These are phyloP conservation scores for Xanthorhoe designata DNA, from an alignment of 2,888 invertebrate genomes.

Conservation along the genomic window DNA sequence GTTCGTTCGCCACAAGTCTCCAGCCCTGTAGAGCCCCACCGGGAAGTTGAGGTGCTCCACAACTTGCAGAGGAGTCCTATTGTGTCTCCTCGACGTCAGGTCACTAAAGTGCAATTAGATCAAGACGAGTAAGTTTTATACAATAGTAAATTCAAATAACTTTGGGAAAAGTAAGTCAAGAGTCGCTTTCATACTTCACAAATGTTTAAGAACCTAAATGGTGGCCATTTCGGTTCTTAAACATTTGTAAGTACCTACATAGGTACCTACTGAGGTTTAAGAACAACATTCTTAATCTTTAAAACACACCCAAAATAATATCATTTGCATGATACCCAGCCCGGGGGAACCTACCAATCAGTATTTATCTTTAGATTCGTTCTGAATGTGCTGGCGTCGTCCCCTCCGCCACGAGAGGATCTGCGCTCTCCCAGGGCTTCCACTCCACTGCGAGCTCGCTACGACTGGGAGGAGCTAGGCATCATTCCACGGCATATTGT, in stretches of 20 bases:
- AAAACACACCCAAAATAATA: background rate
- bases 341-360: background rate
- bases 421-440: slow-evolving; percentile 66
- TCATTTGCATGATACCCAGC: background rate
- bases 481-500: slow-evolving; percentile 86
- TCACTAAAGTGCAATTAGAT: slow-evolving; percentile 71
- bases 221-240: too few relatives aligned
- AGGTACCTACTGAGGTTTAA: too few relatives aligned
- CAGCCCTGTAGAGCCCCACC: slow-evolving; percentile 85
- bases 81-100: slow-evolving; percentile 82
- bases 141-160: background rate
- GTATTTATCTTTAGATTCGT: slow-evolving; percentile 61
- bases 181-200: too few relatives aligned
- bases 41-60: slow-evolving; percentile 88
- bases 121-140: slow-evolving; percentile 70
- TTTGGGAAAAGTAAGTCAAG: too few relatives aligned
- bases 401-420: slow-evolving; percentile 61
- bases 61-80: slow-evolving; percentile 88
- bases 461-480: slow-evolving; percentile 87
- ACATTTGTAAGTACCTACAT: too few relatives aligned
- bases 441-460: slow-evolving; percentile 66
- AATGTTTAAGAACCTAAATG: too few relatives aligned
- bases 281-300: too few relatives aligned
- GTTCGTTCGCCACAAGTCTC: slow-evolving; percentile 70
- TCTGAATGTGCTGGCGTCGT: slow-evolving; percentile 70